A percentile compares a stretch with the other conserved stretches of the same genome.
phyloP scores from a whole-genome alignment of 2,797 vertebrate genomes.

The Fundulus diaphanus region DNA sequence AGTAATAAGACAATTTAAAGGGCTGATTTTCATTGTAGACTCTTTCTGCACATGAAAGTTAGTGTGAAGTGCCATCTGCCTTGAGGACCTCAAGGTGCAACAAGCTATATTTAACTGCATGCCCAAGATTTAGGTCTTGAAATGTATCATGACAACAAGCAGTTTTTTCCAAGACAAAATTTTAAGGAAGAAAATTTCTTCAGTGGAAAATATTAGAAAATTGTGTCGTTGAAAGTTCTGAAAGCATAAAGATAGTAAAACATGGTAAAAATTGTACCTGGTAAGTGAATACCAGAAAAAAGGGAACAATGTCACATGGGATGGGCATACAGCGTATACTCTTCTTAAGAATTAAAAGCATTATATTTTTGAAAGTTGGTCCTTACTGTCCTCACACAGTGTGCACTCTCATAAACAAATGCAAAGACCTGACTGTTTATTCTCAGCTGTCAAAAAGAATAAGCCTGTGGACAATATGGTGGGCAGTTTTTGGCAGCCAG shows the following conservation, averaged over 20 bases:
- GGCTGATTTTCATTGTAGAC: no score
- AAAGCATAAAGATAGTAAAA: neutral
- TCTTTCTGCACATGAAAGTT: no score
- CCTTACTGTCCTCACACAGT: conserved; percentile 29
- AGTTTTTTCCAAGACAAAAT: neutral
- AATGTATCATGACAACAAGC: neutral
- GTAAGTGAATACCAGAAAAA: neutral
- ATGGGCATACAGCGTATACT: neutral
- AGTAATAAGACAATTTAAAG: no score
- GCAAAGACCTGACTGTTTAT: conserved; percentile 49
- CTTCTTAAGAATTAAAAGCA: conserved; percentile 13
- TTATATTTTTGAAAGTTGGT: neutral
- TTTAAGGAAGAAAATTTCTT: neutral
- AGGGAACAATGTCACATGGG: neutral
- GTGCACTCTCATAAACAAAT: conserved; percentile 35
- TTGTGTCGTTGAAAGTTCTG: neutral
- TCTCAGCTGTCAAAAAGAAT: conserved; percentile 62
- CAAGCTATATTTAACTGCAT: neutral
- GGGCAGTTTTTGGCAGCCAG: conserved; percentile 29
- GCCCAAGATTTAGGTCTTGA: neutral
- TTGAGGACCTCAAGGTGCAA: neutral
- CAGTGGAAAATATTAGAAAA: conserved; percentile 10
- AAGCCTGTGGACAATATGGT: conserved; percentile 41
- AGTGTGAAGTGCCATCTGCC: neutral
- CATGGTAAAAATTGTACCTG: neutral